Percentiles rank a stretch among this genome's conserved stretches.
These are phyloP conservation scores for Agelas oroides DNA, from an alignment of 37 sponge, comb jelly and placozoan species.

Conservation along the genomic window DNA sequence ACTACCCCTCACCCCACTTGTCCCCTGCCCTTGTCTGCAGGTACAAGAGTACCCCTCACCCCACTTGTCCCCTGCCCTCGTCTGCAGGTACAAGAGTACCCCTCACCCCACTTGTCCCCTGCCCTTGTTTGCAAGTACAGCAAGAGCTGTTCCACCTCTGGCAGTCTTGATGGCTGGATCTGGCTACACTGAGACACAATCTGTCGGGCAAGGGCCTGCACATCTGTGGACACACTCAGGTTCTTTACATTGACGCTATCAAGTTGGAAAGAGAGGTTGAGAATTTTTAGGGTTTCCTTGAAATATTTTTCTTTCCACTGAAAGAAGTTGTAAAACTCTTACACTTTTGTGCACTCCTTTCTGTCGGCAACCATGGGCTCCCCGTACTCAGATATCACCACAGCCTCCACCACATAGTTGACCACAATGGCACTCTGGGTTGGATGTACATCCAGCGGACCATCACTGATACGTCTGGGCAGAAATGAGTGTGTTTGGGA, in stretches of 20 bases:
- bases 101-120: neutral
- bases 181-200: slow-evolving; percentile 72
- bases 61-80: too few species aligned
- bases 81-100: too few species aligned
- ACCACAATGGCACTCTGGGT: slow-evolving; percentile 87
- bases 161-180: slow-evolving; percentile 76
- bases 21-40: too few species aligned
- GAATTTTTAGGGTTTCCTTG: too few species aligned
- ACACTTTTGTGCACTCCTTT: slow-evolving; percentile 86
- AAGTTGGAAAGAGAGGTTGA: neutral
- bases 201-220: slow-evolving; percentile 67
- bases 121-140: slow-evolving; percentile 79
- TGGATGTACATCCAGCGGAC: slow-evolving; percentile 91
- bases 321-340: slow-evolving; percentile 3
- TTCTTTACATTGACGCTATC: slow-evolving; percentile 75
- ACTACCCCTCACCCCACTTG: neutral
- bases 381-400: slow-evolving; percentile 78
- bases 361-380: slow-evolving; percentile 86
- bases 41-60: too few species aligned
- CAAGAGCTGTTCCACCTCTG: slow-evolving; percentile 93
- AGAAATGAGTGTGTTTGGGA: neutral
- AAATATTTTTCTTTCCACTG: too few species aligned
- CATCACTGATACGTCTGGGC: slow-evolving; percentile 68
- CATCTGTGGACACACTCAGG: slow-evolving; percentile 56
- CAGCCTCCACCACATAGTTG: slow-evolving; percentile 86